phyloP scores from a whole-genome alignment of 2,797 vertebrate species.

The Botia kubotai region DNA sequence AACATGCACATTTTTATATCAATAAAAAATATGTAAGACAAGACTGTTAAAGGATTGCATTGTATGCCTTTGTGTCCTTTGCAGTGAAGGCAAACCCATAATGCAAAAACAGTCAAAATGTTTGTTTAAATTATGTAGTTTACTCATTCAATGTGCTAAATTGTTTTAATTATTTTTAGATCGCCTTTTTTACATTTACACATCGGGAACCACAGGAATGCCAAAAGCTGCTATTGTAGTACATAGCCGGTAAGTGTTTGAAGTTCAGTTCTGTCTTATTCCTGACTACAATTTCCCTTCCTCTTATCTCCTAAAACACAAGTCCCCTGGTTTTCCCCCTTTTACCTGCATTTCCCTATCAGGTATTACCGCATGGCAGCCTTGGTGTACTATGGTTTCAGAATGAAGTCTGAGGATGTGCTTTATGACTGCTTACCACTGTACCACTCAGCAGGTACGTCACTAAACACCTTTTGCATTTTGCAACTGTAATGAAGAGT shows the following conservation, averaged over 20 bases:
- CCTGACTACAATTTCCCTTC: too few species aligned
- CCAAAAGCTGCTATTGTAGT: constrained; percentile 99
- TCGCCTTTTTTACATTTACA: constrained; percentile 98
- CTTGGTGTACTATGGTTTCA: constrained; percentile 92
- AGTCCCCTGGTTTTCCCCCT: not conserved
- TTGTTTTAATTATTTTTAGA: constrained; percentile 73
- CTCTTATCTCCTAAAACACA: not conserved
- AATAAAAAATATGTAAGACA: too few species aligned
- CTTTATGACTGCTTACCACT: constrained; percentile 95
- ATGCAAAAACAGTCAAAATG: not conserved
- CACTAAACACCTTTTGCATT: not conserved
- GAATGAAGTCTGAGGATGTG: constrained; percentile 87
- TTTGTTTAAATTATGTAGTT: not conserved
- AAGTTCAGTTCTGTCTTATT: too few species aligned
- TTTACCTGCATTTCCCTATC: not conserved
- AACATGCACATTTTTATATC: too few species aligned
- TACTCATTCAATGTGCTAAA: not conserved
- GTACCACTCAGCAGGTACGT: constrained; percentile 97
- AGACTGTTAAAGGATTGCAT: too few species aligned
- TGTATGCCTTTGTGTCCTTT: not conserved
- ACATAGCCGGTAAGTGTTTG: constrained; percentile 87
- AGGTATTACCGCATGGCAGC: constrained; percentile 98
- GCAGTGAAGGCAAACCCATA: not conserved
- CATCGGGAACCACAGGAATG: constrained; percentile 95
- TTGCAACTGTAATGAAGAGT: too few species aligned